Base-by-base conservation (phyloP, 2,888 invertebrate genomes). In the Sinopyrophorus schimmeli region DNA sequence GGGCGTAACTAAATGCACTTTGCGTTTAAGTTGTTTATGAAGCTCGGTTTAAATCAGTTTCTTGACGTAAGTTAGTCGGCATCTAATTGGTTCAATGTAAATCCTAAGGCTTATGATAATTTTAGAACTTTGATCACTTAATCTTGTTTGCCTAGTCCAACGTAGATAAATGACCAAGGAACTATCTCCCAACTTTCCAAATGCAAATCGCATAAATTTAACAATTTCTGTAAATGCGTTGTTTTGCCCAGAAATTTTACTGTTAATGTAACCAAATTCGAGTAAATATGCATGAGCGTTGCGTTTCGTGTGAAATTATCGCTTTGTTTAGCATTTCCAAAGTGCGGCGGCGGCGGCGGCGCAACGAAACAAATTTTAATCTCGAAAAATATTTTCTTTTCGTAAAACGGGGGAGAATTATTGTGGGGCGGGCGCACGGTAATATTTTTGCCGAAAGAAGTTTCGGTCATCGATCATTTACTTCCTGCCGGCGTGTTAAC, bases 381-480 rank as follows among this genome's bases (percentile, higher is more conserved):
- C n/a, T n/a, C n/a, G n/a, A n/a, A n/a, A n/a, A n/a, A n/a, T n/a
- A n/a, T n/a, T n/a, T n/a, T n/a, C n/a, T n/a, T n/a, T n/a, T n/a
- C n/a, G n/a, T n/a, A n/a, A n/a, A n/a, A n/a, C n/a, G n/a, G n/a
- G n/a, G n/a, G n/a, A n/a, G n/a, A n/a, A n/a, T n/a, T n/a, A n/a
- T n/a, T n/a, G n/a, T n/a, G n/a, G n/a, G n/a, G n/a, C n/a, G n/a
- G n/a, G n/a, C n/a, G n/a, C n/a, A n/a, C n/a, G n/a, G n/a, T n/a
- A n/a, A n/a, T n/a, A n/a, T n/a, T n/a, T n/a, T n/a, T 44, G 11
- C 16, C 27, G n/a, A 28, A 24, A 9, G 37, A 28, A 37, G 30
- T 26, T 24, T 12, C 5, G 12, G 9, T 24, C 27, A 43, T 43
- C 34, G 18, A 43, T 43, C 43, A 43, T 32, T 27, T 35, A 21